Conservation (phyloP, 2,797 vertebrate genomes). For the Balearica regulorum region DNA sequence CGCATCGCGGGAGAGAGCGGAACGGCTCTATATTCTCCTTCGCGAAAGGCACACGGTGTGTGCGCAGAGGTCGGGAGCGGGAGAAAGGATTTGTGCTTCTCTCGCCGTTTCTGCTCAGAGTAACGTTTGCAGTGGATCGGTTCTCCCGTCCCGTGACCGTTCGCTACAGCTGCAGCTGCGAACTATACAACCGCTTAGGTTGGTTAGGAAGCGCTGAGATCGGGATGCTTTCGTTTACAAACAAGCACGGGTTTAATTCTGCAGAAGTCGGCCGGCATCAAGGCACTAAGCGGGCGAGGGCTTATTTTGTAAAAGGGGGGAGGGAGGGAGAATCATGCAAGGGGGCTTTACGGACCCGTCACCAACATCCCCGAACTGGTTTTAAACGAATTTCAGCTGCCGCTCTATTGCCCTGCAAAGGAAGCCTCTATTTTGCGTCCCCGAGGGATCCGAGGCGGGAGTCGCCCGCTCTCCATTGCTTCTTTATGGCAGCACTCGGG, state of each 20-base stretch:
- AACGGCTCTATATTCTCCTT: not conserved
- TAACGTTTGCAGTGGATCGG: not conserved
- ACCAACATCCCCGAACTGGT: not conserved
- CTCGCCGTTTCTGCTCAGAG: not conserved
- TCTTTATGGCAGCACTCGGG: not conserved
- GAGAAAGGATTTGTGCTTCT: not conserved
- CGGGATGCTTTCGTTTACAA: not conserved
- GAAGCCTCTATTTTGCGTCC: not conserved
- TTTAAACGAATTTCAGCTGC: constrained; percentile 27
- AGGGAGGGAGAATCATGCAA: not conserved
- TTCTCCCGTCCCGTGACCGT: not conserved
- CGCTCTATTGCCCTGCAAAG: not conserved
- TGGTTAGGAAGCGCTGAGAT: not conserved
- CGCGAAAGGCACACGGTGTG: not conserved
- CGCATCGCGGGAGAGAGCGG: not conserved
- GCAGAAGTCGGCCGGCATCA: not conserved
- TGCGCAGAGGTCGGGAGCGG: not conserved
- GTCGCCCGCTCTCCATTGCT: not conserved
- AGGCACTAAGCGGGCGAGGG: not conserved
- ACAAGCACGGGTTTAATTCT: not conserved
- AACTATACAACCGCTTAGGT: not conserved
- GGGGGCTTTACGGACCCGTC: not conserved
- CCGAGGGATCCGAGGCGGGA: not conserved
- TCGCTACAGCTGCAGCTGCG: not conserved
- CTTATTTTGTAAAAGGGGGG: not conserved